A percentile compares a stretch with the other conserved stretches of the same genome.
These are phyloP conservation scores for Pica pica DNA, from an alignment of 2,113 vertebrate species.

Conservation along the genomic window DNA sequence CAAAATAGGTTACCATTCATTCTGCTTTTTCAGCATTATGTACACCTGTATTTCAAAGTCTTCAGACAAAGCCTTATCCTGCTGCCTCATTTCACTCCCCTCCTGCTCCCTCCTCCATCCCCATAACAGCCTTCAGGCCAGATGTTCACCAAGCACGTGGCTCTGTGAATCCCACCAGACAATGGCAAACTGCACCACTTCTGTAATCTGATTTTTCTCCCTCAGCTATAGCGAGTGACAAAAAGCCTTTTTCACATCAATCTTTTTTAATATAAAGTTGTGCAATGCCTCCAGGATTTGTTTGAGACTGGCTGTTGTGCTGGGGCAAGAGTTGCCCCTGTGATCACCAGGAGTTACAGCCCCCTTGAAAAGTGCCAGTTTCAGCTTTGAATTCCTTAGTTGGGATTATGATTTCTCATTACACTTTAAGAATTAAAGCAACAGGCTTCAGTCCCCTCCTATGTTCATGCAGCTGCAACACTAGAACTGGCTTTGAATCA, in stretches of 20 bases:
- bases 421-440: neutral
- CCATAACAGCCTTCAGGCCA: neutral
- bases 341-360: neutral
- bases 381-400: neutral
- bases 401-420: neutral
- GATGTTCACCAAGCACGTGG: neutral
- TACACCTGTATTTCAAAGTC: neutral
- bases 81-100: neutral
- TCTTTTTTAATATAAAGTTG: neutral
- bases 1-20: neutral
- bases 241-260: neutral
- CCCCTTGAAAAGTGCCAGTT: neutral
- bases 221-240: neutral
- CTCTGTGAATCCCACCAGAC: neutral
- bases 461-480: neutral
- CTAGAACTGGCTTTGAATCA: neutral
- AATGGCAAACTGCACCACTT: neutral
- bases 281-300: neutral
- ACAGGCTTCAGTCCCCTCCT: neutral
- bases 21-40: neutral
- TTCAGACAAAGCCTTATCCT: neutral
- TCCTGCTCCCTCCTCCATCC: neutral
- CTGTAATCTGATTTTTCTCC: neutral
- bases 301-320: neutral
- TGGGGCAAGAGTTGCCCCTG: neutral